phyloP scores from a whole-genome alignment of 1,140 invertebrate genomes.

The Potamilus streckersoni region DNA sequence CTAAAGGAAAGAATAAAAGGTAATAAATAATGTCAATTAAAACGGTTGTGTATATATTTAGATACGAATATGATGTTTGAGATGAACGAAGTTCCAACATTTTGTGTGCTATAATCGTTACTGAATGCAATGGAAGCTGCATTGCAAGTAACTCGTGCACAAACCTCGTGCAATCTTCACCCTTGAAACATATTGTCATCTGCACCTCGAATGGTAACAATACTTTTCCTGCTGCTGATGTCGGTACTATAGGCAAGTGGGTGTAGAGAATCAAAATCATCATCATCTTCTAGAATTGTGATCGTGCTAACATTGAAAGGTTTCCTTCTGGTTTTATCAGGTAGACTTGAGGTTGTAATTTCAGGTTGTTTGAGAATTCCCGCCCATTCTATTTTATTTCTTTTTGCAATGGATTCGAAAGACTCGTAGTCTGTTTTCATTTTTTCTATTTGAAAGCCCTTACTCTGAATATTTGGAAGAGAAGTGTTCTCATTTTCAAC shows the following conservation, averaged over 20 bases:
- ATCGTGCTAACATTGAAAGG: slow-evolving; percentile 19
- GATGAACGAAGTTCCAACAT: too few species aligned
- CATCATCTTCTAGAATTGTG: slow-evolving; percentile 35
- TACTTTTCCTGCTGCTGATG: slow-evolving; percentile 8
- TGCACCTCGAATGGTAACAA: background rate
- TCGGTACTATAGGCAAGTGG: slow-evolving; percentile 9
- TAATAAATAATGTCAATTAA: too few species aligned
- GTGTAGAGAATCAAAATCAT: slow-evolving; percentile 2
- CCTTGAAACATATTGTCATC: too few species aligned
- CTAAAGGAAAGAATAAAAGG: too few species aligned
- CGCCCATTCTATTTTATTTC: slow-evolving; percentile 22
- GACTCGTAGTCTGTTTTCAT: slow-evolving; percentile 46
- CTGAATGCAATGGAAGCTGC: too few species aligned
- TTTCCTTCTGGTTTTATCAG: slow-evolving; percentile 6
- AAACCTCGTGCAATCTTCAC: too few species aligned
- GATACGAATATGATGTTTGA: too few species aligned
- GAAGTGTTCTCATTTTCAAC: background rate
- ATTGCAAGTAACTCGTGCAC: too few species aligned
- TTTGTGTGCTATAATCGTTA: too few species aligned
- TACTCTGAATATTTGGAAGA: background rate
- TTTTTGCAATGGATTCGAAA: slow-evolving; percentile 38
- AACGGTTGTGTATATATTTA: too few species aligned
- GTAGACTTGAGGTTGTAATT: slow-evolving; percentile 9
- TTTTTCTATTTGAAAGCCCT: slow-evolving; percentile 26
- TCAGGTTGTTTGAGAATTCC: slow-evolving; percentile 22